A percentile compares a stretch with the other conserved stretches of the same genome.
Conservation (phyloP, 1,140 invertebrate species). For the Phenacoccus solenopsis region DNA sequence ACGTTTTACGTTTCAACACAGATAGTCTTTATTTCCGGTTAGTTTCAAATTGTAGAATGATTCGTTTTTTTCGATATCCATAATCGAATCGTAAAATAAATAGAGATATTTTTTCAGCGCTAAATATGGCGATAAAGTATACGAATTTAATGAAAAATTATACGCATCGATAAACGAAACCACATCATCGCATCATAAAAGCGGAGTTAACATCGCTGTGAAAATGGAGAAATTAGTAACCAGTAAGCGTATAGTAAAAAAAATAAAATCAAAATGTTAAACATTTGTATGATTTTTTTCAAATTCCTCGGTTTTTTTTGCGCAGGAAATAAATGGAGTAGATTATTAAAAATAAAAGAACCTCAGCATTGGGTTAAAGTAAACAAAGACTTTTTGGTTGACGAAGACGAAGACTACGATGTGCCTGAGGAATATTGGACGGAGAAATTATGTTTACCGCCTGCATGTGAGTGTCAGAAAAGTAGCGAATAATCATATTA, state of each 20-base stretch:
- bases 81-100: too few species aligned
- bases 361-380: neutral
- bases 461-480: neutral
- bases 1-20: neutral
- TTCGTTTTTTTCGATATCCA: too few species aligned
- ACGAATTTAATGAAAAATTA: neutral
- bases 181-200: neutral
- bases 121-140: neutral
- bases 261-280: neutral
- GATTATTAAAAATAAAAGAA: neutral
- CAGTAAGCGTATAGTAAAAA: neutral
- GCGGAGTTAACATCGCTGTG: neutral
- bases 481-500: too few species aligned
- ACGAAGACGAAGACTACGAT: neutral
- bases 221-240: neutral
- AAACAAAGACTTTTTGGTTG: neutral
- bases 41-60: neutral
- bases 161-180: neutral
- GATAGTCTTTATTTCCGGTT: neutral
- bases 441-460: neutral
- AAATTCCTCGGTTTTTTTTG: too few species aligned
- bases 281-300: neutral
- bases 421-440: neutral
- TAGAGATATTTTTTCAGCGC: neutral
- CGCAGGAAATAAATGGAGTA: neutral